Conservation (phyloP, 2,888 invertebrate genomes). For the Eucera pruinosa region DNA sequence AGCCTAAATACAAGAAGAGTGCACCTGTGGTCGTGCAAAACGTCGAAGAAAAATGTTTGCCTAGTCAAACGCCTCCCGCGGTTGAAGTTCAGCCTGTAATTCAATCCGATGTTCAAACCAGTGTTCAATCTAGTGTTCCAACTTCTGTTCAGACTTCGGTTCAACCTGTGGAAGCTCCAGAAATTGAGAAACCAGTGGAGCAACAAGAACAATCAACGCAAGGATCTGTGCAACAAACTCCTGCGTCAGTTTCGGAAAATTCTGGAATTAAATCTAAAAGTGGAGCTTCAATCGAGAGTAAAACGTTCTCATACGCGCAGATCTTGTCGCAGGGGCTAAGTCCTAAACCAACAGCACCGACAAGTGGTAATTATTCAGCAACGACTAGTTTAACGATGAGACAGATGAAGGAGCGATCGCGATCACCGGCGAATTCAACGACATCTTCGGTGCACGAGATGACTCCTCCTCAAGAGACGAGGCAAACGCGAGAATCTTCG, state of each 20-base stretch:
- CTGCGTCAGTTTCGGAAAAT: not conserved
- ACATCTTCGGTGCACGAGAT: conserved; percentile 56
- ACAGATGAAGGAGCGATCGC: conserved; percentile 63
- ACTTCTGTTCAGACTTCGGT: not conserved
- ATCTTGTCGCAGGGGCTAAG: conserved; percentile 89
- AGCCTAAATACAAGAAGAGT: conserved; percentile 25
- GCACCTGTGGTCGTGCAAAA: conserved; percentile 12
- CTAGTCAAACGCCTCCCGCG: not conserved
- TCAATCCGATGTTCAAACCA: not conserved
- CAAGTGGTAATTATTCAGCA: conserved; percentile 8
- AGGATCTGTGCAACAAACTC: not conserved
- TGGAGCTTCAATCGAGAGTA: conserved; percentile 62
- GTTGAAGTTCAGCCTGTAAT: conserved; percentile 2
- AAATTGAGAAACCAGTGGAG: conserved; percentile 9
- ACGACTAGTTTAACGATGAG: conserved; percentile 12
- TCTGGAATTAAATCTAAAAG: not conserved
- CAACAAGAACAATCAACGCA: conserved; percentile 6
- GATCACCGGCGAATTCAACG: conserved; percentile 57
- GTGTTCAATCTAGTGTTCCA: not conserved
- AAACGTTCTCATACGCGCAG: conserved; percentile 88
- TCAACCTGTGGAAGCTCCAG: not conserved
- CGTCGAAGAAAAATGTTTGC: conserved; percentile 40
- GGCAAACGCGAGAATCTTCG: conserved; percentile 27
- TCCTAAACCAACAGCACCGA: conserved; percentile 81
- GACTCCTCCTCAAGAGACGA: conserved; percentile 57